Conservation (phyloP, 2,888 invertebrate species). For the Lampropteryx suffumata region DNA sequence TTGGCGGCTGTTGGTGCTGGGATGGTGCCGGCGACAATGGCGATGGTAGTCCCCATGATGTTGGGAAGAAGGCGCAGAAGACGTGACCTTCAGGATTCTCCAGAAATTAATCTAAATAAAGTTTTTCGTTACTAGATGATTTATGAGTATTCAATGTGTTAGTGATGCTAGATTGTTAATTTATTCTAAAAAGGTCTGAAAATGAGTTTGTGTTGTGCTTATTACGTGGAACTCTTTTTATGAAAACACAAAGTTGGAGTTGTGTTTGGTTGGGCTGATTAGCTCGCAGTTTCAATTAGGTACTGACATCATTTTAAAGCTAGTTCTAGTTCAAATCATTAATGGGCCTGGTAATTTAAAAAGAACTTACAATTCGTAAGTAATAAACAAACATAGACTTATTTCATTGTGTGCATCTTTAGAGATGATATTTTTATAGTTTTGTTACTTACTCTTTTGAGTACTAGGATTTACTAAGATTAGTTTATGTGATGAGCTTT, state of each 20-base stretch:
- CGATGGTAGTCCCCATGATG: slow-evolving; percentile 90
- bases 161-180: slow-evolving; percentile 41
- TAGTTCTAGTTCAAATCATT: no score
- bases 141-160: slow-evolving; percentile 33
- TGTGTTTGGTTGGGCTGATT: no score
- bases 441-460: no score
- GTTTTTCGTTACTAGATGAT: slow-evolving; percentile 43
- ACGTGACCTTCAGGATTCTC: slow-evolving; percentile 46
- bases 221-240: background rate
- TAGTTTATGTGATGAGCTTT: slow-evolving; percentile 4
- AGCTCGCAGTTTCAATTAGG: no score
- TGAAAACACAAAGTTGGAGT: no score
- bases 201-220: slow-evolving; percentile 1
- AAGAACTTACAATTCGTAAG: no score
- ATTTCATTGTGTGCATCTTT: no score
- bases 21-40: slow-evolving; percentile 91
- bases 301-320: no score
- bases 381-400: no score
- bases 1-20: slow-evolving; percentile 90
- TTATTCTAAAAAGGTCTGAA: slow-evolving; percentile 27
- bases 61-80: slow-evolving; percentile 79
- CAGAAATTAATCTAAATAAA: slow-evolving; percentile 46
- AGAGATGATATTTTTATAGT: no score
- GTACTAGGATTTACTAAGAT: background rate
- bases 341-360: no score